Percentiles rank a stretch among this genome's conserved stretches.
These are phyloP conservation scores for Bos indicus DNA, from an alignment of 2,113 vertebrate species.

Conservation along the genomic window DNA sequence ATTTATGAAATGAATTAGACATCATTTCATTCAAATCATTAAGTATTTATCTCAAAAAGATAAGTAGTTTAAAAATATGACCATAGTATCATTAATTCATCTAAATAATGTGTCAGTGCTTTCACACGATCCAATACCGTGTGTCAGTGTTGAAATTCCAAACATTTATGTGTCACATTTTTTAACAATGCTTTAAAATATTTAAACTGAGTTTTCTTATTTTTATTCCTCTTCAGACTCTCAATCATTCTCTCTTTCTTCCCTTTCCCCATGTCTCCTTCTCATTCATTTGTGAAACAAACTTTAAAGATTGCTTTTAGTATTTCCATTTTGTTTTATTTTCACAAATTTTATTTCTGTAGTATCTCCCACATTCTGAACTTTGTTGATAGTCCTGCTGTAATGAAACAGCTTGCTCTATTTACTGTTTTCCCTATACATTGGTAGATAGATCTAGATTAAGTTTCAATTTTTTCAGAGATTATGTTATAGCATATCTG, in stretches of 20 bases:
- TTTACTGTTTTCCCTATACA: neutral
- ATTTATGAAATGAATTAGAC: neutral
- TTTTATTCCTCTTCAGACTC: neutral
- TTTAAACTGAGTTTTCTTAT: neutral
- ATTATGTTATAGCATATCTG: neutral
- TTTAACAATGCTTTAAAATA: neutral
- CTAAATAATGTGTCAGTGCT: neutral
- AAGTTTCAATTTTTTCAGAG: neutral
- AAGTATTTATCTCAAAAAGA: neutral
- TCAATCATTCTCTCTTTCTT: neutral
- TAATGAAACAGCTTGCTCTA: neutral
- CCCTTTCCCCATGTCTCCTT: neutral
- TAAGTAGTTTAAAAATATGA: neutral
- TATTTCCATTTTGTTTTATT: neutral
- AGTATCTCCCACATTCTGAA: neutral
- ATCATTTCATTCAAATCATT: neutral
- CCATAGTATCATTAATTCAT: neutral
- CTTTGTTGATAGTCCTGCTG: neutral
- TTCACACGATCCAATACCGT: neutral
- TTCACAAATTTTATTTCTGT: neutral
- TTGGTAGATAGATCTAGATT: neutral
- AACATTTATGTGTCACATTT: neutral
- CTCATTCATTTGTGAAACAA: neutral
- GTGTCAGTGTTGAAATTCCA: neutral
- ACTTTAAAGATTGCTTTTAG: neutral